phyloP scores from a whole-genome alignment of 2,113 vertebrate genomes.

The Phalacrocorax pelagicus region DNA sequence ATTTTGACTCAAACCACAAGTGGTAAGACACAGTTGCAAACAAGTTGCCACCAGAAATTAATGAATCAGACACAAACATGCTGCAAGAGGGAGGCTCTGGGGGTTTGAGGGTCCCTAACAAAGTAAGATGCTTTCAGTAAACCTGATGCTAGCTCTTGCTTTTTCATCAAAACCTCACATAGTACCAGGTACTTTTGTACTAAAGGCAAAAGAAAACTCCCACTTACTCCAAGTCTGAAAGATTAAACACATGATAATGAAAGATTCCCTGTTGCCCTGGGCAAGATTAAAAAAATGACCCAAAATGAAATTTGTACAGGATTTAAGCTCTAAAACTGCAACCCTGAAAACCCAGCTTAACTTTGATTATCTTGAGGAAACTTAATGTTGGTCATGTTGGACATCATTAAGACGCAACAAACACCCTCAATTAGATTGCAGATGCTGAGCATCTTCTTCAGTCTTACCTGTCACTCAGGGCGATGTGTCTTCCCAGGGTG shows the following conservation, averaged over 20 bases:
- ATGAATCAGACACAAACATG: background rate
- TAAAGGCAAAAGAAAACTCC: background rate
- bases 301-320: background rate
- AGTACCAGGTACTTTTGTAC: background rate
- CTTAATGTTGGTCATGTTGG: background rate
- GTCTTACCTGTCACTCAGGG: background rate
- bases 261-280: background rate
- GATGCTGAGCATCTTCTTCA: background rate
- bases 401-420: background rate
- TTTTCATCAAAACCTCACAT: background rate
- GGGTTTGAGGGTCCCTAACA: background rate
- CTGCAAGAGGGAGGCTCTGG: background rate
- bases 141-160: background rate
- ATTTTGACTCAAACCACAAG: background rate
- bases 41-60: background rate
- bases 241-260: background rate
- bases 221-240: background rate
- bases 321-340: background rate
- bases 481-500: background rate
- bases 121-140: background rate
- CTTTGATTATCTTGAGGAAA: background rate
- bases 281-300: background rate
- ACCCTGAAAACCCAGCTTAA: background rate
- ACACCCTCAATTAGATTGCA: background rate
- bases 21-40: background rate